phyloP scores from a whole-genome alignment of 2,888 invertebrate genomes.

The Mamestra brassicae region DNA sequence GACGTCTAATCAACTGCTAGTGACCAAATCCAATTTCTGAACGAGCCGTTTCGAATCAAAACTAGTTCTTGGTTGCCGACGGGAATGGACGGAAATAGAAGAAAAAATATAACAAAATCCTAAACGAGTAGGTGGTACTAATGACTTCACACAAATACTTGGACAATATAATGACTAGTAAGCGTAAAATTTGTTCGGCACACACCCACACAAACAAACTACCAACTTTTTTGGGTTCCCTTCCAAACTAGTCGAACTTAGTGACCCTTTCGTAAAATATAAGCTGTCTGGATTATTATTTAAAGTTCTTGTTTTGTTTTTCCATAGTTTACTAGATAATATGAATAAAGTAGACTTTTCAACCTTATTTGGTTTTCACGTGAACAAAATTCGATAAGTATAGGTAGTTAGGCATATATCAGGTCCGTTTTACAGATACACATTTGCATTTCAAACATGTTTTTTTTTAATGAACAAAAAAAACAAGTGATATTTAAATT shows the following conservation, averaged over 20 bases:
- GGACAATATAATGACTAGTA: conserved; percentile 77
- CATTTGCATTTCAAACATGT: conserved; percentile 18
- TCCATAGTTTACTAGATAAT: background rate
- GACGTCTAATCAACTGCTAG: conserved; percentile 50
- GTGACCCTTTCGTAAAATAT: conserved; percentile 49
- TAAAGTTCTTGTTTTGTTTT: conserved; percentile 24
- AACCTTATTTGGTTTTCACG: conserved; percentile 18
- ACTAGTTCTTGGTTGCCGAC: conserved; percentile 53
- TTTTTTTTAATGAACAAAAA: background rate
- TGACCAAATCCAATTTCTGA: conserved; percentile 57
- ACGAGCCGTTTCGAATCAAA: conserved; percentile 60
- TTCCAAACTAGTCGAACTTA: conserved; percentile 38
- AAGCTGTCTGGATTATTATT: conserved; percentile 31
- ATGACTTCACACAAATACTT: conserved; percentile 79
- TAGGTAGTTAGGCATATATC: conserved; percentile 13
- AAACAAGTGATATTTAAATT: background rate
- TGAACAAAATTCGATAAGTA: conserved; percentile 28
- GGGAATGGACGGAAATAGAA: conserved; percentile 49
- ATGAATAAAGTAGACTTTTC: background rate
- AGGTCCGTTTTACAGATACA: background rate
- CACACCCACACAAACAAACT: conserved; percentile 70
- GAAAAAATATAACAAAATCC: conserved; percentile 68
- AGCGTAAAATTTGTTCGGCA: conserved; percentile 79
- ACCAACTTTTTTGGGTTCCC: conserved; percentile 69
- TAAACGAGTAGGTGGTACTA: conserved; percentile 74